Base-by-base conservation (phyloP, 2,797 vertebrate species). In the Manis crassicaudata region DNA sequence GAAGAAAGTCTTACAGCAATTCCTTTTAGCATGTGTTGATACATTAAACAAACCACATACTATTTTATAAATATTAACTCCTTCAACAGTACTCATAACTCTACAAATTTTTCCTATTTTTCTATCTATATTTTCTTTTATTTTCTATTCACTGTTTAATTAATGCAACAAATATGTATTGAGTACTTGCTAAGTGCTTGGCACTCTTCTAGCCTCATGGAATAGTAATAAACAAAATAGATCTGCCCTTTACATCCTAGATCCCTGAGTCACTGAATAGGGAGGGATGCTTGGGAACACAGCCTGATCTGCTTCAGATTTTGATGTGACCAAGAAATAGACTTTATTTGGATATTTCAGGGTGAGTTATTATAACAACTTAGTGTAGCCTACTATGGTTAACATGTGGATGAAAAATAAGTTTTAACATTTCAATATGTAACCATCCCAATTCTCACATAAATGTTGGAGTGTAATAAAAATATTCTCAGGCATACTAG, bases 41-140 rank as follows among this genome's bases (percentile, higher is more conserved):
- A 75, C 0, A 54, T 94, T 80, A 92, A 90, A 93, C 52, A 89
- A 54, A 90, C 3, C 0, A n/a, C 12, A 58, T 32, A 35, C 46
- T 75, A 82, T 88, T 95, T 95, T 79, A 67, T 50, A 96, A 90
- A 91, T 62, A 93, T 63, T 60, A 76, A 67, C 29, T 54, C 7
- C 17, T 27, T 94, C 37, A 52, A 0, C 32, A 60, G 2, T 62
- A n/a, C 4, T 54, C n/a, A 81, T 3, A 67, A 50, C 37, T 82
- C 21, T 23, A 29, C 23, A 50, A 35, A 63, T 4, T 68, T 90
- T 76, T 37, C 35, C 29, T 81, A 7, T 62, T 80, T 90, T 40
- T n/a, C 11, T 23, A 2, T 85, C 3, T 10, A 20, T 88, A 80
- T 43, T 68, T 76, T 58, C 12, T 5, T 68, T 88, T 84, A 21